Conservation (phyloP, 2,113 vertebrate genomes). For the Osmerus mordax region DNA sequence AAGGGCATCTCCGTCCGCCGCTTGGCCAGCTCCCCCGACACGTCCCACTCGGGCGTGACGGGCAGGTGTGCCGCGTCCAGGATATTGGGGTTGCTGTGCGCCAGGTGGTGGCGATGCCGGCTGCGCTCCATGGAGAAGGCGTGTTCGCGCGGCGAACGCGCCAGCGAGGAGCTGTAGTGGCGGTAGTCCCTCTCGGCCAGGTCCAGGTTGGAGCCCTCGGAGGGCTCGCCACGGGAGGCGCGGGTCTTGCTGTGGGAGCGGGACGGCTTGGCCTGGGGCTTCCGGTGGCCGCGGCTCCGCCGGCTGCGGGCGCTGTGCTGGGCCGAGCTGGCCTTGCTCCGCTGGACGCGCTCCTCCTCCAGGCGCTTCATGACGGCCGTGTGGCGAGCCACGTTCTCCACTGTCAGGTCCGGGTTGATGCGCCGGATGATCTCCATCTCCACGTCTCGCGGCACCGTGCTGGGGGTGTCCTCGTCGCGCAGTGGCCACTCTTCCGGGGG, state of each 20-base stretch:
- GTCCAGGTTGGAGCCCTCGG: constrained; percentile 87
- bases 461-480: constrained; percentile 89
- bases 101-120: constrained; percentile 82
- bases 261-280: constrained; percentile 85
- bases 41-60: constrained; percentile 97
- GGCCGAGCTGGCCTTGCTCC: constrained; percentile 89
- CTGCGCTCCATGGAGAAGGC: constrained; percentile 89
- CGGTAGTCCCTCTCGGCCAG: constrained; percentile 84
- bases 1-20: constrained; percentile 97
- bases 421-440: constrained; percentile 98
- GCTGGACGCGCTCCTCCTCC: constrained; percentile 93
- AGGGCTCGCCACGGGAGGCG: constrained; percentile 86
- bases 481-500: constrained; percentile 97
- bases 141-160: constrained; percentile 85
- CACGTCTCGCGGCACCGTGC: constrained; percentile 89
- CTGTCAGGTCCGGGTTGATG: constrained; percentile 96
- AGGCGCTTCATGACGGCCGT: constrained; percentile 98
- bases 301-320: constrained; percentile 92
- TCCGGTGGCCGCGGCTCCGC: constrained; percentile 87
- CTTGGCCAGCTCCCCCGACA: constrained; percentile 94
- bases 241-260: constrained; percentile 95
- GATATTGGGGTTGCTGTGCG: constrained; percentile 88
- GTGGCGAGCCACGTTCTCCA: constrained; percentile 95
- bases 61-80: constrained; percentile 90
- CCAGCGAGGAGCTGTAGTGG: constrained; percentile 82